A percentile compares a stretch with the other conserved stretches of the same genome.
phyloP scores from a whole-genome alignment of 2,797 vertebrate genomes.

The Triplophysa bombifrons region DNA sequence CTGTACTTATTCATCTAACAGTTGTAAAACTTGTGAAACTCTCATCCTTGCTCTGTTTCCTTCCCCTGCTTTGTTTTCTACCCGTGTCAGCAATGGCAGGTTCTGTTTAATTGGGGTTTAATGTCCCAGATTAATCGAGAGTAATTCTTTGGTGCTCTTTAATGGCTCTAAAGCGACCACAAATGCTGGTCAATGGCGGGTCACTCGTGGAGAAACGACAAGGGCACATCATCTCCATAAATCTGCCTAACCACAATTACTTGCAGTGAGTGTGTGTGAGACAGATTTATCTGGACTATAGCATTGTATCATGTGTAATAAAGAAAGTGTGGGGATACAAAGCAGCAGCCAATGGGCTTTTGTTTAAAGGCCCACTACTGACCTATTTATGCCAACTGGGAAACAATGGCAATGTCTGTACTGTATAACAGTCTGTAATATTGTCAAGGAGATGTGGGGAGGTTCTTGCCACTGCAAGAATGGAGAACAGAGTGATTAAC shows the following conservation, averaged over 20 bases:
- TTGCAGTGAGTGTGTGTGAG: background rate
- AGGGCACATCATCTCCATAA: slow-evolving; percentile 21
- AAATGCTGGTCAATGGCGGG: background rate
- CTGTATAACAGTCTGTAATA: background rate
- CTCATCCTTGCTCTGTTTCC: background rate
- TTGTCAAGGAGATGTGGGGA: background rate
- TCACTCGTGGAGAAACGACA: slow-evolving; percentile 1
- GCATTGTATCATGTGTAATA: slow-evolving; percentile 24
- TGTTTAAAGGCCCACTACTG: slow-evolving; percentile 20
- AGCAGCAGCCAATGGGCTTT: slow-evolving; percentile 18
- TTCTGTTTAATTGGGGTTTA: slow-evolving; percentile 26
- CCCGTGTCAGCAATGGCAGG: background rate
- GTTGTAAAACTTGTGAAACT: background rate
- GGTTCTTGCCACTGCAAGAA: background rate
- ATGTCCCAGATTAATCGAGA: slow-evolving; percentile 26
- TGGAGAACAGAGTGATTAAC: background rate
- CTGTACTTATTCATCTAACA: background rate
- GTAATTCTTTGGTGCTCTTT: slow-evolving; percentile 18
- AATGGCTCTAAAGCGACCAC: slow-evolving; percentile 24
- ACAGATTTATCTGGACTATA: background rate
- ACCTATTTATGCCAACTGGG: background rate
- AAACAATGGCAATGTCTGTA: slow-evolving; percentile 20
- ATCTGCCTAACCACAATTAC: slow-evolving; percentile 16
- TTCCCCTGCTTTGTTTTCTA: background rate
- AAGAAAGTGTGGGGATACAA: slow-evolving; percentile 21